phyloP scores from a whole-genome alignment of 2,888 invertebrate genomes.

The Ophion ellenae region DNA sequence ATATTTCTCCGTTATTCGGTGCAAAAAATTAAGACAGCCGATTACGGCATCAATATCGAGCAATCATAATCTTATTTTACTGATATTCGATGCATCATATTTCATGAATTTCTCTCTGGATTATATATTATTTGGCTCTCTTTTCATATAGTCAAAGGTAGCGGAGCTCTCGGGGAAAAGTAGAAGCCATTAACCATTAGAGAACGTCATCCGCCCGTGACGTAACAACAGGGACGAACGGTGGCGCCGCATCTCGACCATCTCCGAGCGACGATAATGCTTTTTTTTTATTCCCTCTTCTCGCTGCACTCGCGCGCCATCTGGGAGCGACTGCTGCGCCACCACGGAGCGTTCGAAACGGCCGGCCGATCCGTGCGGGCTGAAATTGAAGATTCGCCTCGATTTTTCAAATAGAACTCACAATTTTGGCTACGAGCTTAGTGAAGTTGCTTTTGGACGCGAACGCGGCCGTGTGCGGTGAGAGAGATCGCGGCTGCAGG shows the following conservation, averaged over 20 bases:
- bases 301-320: not conserved
- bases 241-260: constrained; percentile 57
- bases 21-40: constrained; percentile 64
- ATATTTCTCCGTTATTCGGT: constrained; percentile 58
- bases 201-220: constrained; percentile 68
- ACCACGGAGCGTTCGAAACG: not conserved
- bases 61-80: constrained; percentile 86
- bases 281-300: not conserved
- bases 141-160: constrained; percentile 71
- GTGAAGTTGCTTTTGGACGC: not conserved
- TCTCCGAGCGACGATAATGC: not conserved
- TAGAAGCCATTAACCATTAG: constrained; percentile 76
- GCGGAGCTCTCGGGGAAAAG: constrained; percentile 73
- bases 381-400: not conserved
- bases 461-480: too few species aligned
- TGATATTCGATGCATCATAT: constrained; percentile 86
- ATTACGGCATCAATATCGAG: constrained; percentile 71
- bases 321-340: not conserved
- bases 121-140: constrained; percentile 74
- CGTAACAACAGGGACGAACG: constrained; percentile 58
- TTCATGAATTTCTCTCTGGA: constrained; percentile 87
- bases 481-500: too few species aligned
- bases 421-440: not conserved
- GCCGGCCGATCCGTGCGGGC: too few species aligned
- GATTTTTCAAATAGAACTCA: not conserved